Percentiles rank a stretch among this genome's conserved stretches.
Conservation (phyloP, 2,888 invertebrate species). For the Drosophila colorata region DNA sequence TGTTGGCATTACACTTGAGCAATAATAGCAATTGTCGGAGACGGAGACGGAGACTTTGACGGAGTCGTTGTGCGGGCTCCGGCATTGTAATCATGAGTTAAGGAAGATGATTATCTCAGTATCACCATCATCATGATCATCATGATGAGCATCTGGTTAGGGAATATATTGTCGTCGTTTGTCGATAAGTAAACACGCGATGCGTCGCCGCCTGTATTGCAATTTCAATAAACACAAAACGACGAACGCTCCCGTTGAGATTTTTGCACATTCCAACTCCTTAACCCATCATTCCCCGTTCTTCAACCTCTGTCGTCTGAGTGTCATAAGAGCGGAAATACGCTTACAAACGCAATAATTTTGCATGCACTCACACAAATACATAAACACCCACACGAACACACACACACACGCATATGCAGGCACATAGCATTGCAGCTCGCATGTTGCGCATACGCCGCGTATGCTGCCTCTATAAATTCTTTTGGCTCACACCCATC, state of each 20-base stretch:
- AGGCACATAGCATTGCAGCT: slow-evolving; percentile 33
- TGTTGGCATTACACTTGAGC: slow-evolving; percentile 72
- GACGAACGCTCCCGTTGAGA: slow-evolving; percentile 48
- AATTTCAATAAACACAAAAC: slow-evolving; percentile 63
- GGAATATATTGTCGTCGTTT: slow-evolving; percentile 45
- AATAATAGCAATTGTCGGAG: slow-evolving; percentile 65
- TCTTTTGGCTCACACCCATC: slow-evolving; percentile 49
- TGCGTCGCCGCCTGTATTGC: slow-evolving; percentile 45
- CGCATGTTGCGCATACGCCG: slow-evolving; percentile 65
- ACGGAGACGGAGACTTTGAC: slow-evolving; percentile 1
- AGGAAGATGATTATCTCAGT: slow-evolving; percentile 38
- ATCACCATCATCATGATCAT: slow-evolving; percentile 22
- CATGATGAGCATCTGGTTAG: slow-evolving; percentile 28
- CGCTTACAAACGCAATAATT: slow-evolving; percentile 68
- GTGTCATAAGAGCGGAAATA: slow-evolving; percentile 63
- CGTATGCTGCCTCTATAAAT: slow-evolving; percentile 62
- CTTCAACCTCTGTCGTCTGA: slow-evolving; percentile 11
- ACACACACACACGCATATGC: not conserved
- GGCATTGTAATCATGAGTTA: slow-evolving; percentile 39
- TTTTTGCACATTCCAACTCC: slow-evolving; percentile 26
- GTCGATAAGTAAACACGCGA: slow-evolving; percentile 59
- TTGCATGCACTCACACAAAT: slow-evolving; percentile 37
- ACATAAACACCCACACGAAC: not conserved
- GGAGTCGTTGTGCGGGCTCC: slow-evolving; percentile 28
- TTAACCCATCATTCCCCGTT: too few relatives aligned